Percentiles rank a stretch among this genome's conserved stretches.
phyloP scores from a whole-genome alignment of 2,113 vertebrate species.

The Cephalopholis sonnerati region DNA sequence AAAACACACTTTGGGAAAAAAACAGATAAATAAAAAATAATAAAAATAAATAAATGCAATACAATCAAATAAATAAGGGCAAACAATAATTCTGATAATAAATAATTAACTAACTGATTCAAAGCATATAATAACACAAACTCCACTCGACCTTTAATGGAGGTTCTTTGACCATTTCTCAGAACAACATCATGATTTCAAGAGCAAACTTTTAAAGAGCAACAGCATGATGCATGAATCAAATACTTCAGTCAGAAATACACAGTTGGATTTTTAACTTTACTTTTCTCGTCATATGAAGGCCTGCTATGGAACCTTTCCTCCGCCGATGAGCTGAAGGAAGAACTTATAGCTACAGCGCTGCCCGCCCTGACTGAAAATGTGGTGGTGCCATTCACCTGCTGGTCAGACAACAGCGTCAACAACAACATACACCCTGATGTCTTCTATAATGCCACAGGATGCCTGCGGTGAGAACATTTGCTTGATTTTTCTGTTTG shows the following conservation, averaged over 20 bases:
- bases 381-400: conserved; percentile 90
- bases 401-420: conserved; percentile 82
- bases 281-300: conserved; percentile 39
- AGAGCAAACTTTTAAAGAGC: not conserved
- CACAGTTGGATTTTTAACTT: not conserved
- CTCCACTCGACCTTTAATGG: not conserved
- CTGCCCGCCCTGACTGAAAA: conserved; percentile 89
- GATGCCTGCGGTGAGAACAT: conserved; percentile 90
- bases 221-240: not conserved
- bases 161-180: not conserved
- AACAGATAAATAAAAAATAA: no score
- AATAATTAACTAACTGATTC: no score
- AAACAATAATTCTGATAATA: no score
- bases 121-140: no score
- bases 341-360: conserved; percentile 87
- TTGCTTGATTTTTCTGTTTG: not conserved
- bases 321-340: conserved; percentile 89
- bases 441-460: conserved; percentile 92
- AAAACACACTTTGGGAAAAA: no score
- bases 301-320: conserved; percentile 97
- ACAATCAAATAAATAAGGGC: no score
- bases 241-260: not conserved
- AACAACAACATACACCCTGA: conserved; percentile 87
- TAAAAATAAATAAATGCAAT: no score
- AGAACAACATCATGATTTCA: not conserved